Conservation (phyloP, 2,113 vertebrate genomes). For the Mastomys natalensis region DNA sequence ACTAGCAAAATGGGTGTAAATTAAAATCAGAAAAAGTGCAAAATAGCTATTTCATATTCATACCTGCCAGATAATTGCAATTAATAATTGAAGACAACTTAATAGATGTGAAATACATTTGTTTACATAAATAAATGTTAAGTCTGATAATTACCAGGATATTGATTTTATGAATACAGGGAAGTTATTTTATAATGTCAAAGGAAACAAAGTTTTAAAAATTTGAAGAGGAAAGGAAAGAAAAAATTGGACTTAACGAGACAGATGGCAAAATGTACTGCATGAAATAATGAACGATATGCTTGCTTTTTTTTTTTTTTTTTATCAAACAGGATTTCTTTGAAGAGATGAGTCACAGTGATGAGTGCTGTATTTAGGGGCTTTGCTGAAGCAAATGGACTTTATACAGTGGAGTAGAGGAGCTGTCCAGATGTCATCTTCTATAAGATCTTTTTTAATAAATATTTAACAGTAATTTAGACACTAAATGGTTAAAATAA, state of each 20-base stretch:
- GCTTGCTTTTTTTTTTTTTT: neutral
- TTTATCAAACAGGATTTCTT: neutral
- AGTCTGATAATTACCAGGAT: neutral
- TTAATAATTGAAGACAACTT: conserved; percentile 54
- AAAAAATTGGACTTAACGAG: neutral
- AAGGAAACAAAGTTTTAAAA: conserved; percentile 30
- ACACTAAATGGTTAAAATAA: conserved; percentile 3
- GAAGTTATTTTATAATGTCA: conserved; percentile 51
- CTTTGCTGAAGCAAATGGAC: conserved; percentile 6
- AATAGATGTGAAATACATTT: conserved; percentile 56
- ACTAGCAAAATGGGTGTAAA: conserved; percentile 43
- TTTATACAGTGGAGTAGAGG: neutral
- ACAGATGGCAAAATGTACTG: neutral
- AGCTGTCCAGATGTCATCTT: neutral
- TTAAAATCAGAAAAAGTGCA: conserved; percentile 66
- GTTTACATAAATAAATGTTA: conserved; percentile 63
- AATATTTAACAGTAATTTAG: conserved; percentile 35
- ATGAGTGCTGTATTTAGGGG: neutral
- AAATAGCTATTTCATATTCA: conserved; percentile 12
- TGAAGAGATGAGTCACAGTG: neutral
- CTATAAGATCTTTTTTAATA: neutral
- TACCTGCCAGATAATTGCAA: conserved; percentile 52
- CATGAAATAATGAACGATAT: neutral
- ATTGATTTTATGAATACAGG: neutral
- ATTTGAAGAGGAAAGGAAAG: neutral